phyloP scores from a whole-genome alignment of 2,888 invertebrate species.

The Ctenicera cuprea region DNA sequence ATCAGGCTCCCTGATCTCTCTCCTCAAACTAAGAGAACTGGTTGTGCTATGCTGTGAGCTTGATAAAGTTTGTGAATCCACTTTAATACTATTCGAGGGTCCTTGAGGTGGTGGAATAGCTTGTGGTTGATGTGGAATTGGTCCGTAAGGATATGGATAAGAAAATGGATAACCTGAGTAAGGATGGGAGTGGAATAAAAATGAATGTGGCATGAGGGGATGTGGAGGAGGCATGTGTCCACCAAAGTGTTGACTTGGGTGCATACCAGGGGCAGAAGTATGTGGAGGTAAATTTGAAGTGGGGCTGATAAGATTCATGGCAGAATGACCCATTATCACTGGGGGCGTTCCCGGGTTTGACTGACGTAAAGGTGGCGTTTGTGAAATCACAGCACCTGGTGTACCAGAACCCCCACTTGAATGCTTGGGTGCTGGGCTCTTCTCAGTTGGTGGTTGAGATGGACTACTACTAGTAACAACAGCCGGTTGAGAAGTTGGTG shows the following conservation, averaged over 20 bases:
- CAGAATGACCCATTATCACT: conserved; percentile 75
- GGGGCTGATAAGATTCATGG: conserved; percentile 78
- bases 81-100: conserved; percentile 41
- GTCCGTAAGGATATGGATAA: conserved; percentile 83
- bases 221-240: conserved; percentile 82
- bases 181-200: conserved; percentile 80
- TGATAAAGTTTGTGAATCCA: conserved; percentile 77
- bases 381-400: conserved; percentile 59
- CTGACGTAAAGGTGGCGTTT: conserved; percentile 73
- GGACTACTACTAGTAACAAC: conserved; percentile 50
- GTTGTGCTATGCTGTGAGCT: conserved; percentile 82
- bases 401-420: conserved; percentile 37
- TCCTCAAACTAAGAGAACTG: conserved; percentile 82
- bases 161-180: conserved; percentile 83
- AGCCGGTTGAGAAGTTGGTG: conserved; percentile 63
- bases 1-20: conserved; percentile 78
- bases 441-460: conserved; percentile 58
- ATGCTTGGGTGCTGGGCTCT: conserved; percentile 53
- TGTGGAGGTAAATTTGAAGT: conserved; percentile 72
- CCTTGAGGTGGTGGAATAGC: conserved; percentile 80
- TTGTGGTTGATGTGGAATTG: conserved; percentile 84
- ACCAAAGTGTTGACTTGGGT: conserved; percentile 82
- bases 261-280: conserved; percentile 82
- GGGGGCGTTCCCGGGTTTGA: conserved; percentile 58
- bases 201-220: conserved; percentile 80